Evolutionary conservation across 2,888 invertebrate species (phyloP).

Genomic region (Oscheius sp.): DNA sequence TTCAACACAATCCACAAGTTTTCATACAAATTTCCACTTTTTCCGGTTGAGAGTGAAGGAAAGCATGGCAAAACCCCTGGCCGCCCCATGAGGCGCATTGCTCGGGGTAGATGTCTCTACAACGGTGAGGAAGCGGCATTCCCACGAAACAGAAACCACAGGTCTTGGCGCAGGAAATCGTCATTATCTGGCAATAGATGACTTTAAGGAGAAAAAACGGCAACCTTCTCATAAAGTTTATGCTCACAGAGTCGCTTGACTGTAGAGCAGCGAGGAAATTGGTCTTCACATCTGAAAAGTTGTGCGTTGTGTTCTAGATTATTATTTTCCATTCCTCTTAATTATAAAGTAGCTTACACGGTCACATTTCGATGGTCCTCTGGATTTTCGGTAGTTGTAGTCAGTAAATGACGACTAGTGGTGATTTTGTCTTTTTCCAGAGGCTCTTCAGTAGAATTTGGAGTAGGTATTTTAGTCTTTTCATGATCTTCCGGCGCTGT

Average conservation of each 20-base stretch:
- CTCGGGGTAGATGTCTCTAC: slow-evolving; percentile 17
- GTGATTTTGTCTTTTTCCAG: too few relatives aligned
- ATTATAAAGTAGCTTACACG: too few relatives aligned
- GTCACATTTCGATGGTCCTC: too few relatives aligned
- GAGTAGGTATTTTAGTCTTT: too few relatives aligned
- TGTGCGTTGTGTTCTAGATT: too few relatives aligned
- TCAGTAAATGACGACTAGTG: too few relatives aligned
- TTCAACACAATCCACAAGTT: slow-evolving; percentile 25
- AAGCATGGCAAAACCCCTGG: slow-evolving; percentile 24
- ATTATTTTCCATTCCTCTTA: too few relatives aligned
- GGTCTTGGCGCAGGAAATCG: slow-evolving; percentile 22
- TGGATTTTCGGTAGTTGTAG: too few relatives aligned
- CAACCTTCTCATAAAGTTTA: slow-evolving; percentile 7
- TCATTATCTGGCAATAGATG: slow-evolving; percentile 9
- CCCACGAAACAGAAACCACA: slow-evolving; percentile 24
- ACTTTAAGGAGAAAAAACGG: neutral
- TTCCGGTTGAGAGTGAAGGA: slow-evolving; percentile 11
- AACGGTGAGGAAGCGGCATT: neutral
- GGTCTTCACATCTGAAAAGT: slow-evolving; percentile 21
- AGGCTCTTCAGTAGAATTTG: too few relatives aligned
- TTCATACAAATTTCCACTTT: slow-evolving; percentile 25
- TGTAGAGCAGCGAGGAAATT: neutral
- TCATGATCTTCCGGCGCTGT: too few relatives aligned
- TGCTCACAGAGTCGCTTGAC: neutral
- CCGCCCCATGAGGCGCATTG: slow-evolving; percentile 12